Base-by-base conservation (phyloP, 2,797 vertebrate species). In the Mastacembelus armatus region DNA sequence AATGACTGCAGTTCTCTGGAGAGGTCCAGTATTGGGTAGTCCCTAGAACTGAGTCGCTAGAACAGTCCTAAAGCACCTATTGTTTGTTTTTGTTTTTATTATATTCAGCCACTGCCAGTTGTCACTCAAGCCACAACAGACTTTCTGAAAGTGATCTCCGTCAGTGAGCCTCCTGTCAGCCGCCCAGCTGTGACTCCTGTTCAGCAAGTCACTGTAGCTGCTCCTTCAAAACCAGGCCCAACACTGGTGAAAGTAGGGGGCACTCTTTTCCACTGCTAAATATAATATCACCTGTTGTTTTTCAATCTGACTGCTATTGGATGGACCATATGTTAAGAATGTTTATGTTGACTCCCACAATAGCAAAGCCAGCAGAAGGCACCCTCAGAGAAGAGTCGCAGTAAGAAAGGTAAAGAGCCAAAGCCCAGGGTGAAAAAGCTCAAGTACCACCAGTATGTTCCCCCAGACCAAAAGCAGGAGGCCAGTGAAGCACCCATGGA, bases 401-500 rank as follows among this genome's bases (percentile, higher is more conserved):
- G 94, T 85, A 99, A 99, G 91, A 99, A 99, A 84, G 91, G 94
- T 90, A 99, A 98, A 84, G 98, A 99, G 62, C 88, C 93, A 29
- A 98, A 96, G 75, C 92, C 95, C 19, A 92, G 96, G 43, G 96
- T 99, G 58, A 99, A 97, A 78, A 99, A 98, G 91, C 73, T 99
- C 2, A 99, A 99, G 85, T 99, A 99, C 86, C 98, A 99, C 88
- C 98, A 99, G 77, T 99, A 99, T 84, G 96, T 99, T 66, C 98
- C 98, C 12, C 98, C 98, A 0, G 98, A 99, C 89, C 98, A 99
- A 93, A 99, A 98, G 78, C 93, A 92, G 74, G 98, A 99, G 90
- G 94, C 92, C 89, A 93, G 87, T 1, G 95, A 98, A 73, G 93
- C 92, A 0, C 96, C 93, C 29, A 98, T 99, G 98, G 98, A 99